Evolutionary conservation across 2,113 vertebrate species (phyloP).

Genomic region (Sphyrna mokarran): DNA sequence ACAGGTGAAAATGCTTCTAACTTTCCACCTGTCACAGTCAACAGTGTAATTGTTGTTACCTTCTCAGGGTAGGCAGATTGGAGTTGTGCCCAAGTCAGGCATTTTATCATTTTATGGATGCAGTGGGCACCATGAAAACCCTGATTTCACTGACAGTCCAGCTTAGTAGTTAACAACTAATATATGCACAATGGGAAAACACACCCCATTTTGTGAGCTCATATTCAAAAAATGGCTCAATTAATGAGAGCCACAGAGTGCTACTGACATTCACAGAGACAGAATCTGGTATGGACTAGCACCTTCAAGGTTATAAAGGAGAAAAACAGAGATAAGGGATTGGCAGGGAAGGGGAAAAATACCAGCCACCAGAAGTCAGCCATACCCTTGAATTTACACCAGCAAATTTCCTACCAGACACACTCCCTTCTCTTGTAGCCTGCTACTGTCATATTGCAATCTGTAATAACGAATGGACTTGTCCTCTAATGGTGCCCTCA

Average conservation of each 20-base stretch:
- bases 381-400: neutral
- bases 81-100: neutral
- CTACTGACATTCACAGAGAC: neutral
- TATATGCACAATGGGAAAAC: neutral
- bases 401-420: neutral
- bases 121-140: neutral
- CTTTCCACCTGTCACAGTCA: neutral
- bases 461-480: neutral
- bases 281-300: neutral
- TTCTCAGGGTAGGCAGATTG: neutral
- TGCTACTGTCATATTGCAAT: neutral
- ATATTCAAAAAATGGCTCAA: neutral
- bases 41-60: neutral
- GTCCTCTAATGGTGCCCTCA: no score
- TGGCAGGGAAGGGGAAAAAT: neutral
- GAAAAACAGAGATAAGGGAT: neutral
- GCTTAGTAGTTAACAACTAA: neutral
- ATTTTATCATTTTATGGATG: neutral
- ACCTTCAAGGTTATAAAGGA: neutral
- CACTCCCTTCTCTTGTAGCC: no score
- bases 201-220: neutral
- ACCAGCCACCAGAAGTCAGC: neutral
- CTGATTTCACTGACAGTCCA: neutral
- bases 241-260: neutral
- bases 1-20: no score